Base-by-base conservation (phyloP, 2,797 vertebrate species). In the Lithobates pipiens region DNA sequence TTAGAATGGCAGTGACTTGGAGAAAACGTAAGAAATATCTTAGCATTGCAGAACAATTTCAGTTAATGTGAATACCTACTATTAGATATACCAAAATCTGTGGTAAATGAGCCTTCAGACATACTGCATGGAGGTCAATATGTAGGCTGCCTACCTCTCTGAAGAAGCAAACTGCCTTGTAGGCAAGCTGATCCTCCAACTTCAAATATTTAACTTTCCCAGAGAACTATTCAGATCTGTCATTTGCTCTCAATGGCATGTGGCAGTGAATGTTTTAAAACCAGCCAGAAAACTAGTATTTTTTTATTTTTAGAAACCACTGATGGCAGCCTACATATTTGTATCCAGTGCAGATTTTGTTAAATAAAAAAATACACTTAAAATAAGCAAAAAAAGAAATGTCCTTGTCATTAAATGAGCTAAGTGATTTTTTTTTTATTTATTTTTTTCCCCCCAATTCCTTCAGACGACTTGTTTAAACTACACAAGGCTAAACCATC, bases 391-490 rank as follows among this genome's bases (percentile, higher is more conserved):
- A 54, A 54, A 18, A 54, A 54, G 3, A 21, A 54, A 54, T 16
- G 4, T 54, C 3, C 11, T 54, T 54, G 50, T 54, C 13, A 5
- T 18, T 18, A 54, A 54, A 18, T 18, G 50, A 54, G 50, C 50
- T 44, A 1, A 44, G 10, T 10, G 39, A 3, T 18, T 6, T 32
- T 25, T 6, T 16, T n/a, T 11, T 39, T n/a, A n/a, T n/a, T n/a
- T n/a, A n/a, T 61, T 16, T 81, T 83, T 39, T 67, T 23, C 29
- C 2, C 29, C 2, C 29, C 70, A 76, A 75, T 90, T 1, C 89
- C 73, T 83, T 80, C 87, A 95, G 95, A 95, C 91, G 95, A 95
- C 81, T 91, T 95, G 88, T 95, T 95, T 90, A 95, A 95, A 93
- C 92, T 95, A 21, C 95, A 95, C 90, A 95, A 95, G 88, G 92